These are phyloP conservation scores for Coronaproctus castanopsis DNA, from an alignment of 2,888 invertebrate genomes.

Conservation along the genomic window DNA sequence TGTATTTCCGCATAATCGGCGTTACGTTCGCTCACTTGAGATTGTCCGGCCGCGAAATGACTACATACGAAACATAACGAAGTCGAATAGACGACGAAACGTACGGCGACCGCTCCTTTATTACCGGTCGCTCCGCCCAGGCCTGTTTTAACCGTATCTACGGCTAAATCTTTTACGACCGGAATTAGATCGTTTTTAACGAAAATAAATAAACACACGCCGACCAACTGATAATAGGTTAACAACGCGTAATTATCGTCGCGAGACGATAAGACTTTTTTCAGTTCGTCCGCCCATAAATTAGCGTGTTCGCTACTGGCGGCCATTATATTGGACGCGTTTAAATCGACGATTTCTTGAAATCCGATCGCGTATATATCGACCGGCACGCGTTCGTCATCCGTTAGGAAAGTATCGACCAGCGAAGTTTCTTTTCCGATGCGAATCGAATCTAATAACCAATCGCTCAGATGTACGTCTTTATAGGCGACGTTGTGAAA, in stretches of 20 bases:
- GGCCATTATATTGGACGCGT: conserved; percentile 94
- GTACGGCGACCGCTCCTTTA: conserved; percentile 86
- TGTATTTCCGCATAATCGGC: conserved; percentile 92
- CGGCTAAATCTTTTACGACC: conserved; percentile 74
- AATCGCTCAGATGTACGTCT: conserved; percentile 64
- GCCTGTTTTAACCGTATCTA: conserved; percentile 94
- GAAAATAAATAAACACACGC: conserved; percentile 91
- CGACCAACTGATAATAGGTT: conserved; percentile 87
- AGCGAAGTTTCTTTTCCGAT: conserved; percentile 30
- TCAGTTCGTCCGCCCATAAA: conserved; percentile 86
- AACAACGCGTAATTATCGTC: conserved; percentile 73
- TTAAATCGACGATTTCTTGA: conserved; percentile 96
- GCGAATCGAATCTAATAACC: conserved; percentile 68
- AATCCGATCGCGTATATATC: conserved; percentile 97
- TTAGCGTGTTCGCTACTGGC: conserved; percentile 82
- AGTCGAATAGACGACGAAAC: conserved; percentile 76
- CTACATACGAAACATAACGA: conserved; percentile 96
- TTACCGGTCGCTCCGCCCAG: conserved; percentile 92
- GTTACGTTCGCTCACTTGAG: conserved; percentile 83
- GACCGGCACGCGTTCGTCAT: conserved; percentile 39
- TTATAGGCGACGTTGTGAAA: conserved; percentile 91
- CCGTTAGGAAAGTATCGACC: conserved; percentile 24
- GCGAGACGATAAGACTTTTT: conserved; percentile 72
- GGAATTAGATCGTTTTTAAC: conserved; percentile 74
- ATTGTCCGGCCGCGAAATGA: conserved; percentile 97